phyloP scores from a whole-genome alignment of 2,113 vertebrate species.

The Brachionichthys hirsutus region DNA sequence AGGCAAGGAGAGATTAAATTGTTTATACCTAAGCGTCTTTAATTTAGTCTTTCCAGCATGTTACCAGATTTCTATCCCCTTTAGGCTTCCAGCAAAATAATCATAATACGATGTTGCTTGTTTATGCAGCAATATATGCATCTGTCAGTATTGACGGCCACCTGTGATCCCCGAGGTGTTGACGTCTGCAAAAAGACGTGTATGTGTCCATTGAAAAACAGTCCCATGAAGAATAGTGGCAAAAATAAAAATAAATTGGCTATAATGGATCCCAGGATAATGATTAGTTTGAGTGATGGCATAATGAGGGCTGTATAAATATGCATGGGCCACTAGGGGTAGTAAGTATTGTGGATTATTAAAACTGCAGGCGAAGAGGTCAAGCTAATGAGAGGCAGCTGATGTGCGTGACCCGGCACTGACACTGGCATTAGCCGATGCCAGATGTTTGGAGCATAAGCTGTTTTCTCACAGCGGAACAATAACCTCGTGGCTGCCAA shows the following conservation, averaged over 20 bases:
- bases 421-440: conserved; percentile 28
- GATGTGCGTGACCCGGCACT: conserved; percentile 7
- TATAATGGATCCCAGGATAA: conserved; percentile 75
- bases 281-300: conserved; percentile 76
- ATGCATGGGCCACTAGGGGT: conserved; percentile 73
- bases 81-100: background rate
- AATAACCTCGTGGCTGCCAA: conserved; percentile 5
- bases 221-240: conserved; percentile 40
- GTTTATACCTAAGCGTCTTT: conserved; percentile 21
- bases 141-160: conserved; percentile 29
- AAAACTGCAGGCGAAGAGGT: conserved; percentile 71
- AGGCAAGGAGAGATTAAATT: conserved; percentile 15
- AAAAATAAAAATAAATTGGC: conserved; percentile 47
- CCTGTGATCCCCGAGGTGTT: conserved; percentile 42
- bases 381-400: conserved; percentile 56
- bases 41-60: background rate
- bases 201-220: conserved; percentile 47
- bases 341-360: conserved; percentile 73
- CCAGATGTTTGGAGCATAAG: conserved; percentile 41
- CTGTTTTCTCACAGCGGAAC: conserved; percentile 24
- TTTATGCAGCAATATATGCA: conserved; percentile 20
- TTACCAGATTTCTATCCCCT: background rate
- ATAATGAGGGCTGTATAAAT: conserved; percentile 78
- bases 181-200: conserved; percentile 33
- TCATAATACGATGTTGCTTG: conserved; percentile 27